Percentiles rank a stretch among this genome's conserved stretches.
These are phyloP conservation scores for Therioaphis trifolii DNA, from an alignment of 2,888 invertebrate species.

Conservation along the genomic window DNA sequence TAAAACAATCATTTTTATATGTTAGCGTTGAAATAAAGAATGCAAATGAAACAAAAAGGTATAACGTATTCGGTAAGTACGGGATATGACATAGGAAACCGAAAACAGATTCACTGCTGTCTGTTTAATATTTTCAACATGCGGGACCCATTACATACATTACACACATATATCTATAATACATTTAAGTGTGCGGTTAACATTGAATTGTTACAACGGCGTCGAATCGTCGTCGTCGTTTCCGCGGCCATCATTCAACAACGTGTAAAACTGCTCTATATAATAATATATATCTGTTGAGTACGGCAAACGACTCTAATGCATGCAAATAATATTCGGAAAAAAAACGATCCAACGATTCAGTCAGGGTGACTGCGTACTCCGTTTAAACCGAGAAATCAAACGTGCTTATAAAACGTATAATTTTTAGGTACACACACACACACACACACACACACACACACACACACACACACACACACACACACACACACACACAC, in stretches of 20 bases:
- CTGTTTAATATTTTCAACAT: not conserved
- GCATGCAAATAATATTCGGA: conserved; percentile 25
- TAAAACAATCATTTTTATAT: too few species aligned
- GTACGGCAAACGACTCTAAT: not conserved
- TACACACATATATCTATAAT: too few species aligned
- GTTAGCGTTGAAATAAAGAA: too few species aligned
- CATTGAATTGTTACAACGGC: conserved; percentile 30
- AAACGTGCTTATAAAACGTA: not conserved
- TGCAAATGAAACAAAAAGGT: conserved; percentile 11
- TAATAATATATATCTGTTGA: not conserved
- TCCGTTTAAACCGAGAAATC: too few species aligned
- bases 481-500: too few species aligned
- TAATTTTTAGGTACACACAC: too few species aligned
- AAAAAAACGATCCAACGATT: too few species aligned
- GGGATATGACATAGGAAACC: not conserved
- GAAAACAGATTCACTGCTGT: conserved; percentile 33
- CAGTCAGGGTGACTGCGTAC: too few species aligned
- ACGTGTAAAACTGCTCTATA: not conserved
- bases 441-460: not conserved
- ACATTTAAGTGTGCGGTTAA: not conserved
- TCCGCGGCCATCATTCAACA: not conserved
- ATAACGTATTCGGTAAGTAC: not conserved
- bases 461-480: too few species aligned
- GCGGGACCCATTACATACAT: too few species aligned
- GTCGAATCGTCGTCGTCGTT: too few species aligned